Evolutionary conservation across 2,888 invertebrate genomes (phyloP), one percentile per base, ranked within the genome.

Genomic region (Hipparchia sbordonii): DNA sequence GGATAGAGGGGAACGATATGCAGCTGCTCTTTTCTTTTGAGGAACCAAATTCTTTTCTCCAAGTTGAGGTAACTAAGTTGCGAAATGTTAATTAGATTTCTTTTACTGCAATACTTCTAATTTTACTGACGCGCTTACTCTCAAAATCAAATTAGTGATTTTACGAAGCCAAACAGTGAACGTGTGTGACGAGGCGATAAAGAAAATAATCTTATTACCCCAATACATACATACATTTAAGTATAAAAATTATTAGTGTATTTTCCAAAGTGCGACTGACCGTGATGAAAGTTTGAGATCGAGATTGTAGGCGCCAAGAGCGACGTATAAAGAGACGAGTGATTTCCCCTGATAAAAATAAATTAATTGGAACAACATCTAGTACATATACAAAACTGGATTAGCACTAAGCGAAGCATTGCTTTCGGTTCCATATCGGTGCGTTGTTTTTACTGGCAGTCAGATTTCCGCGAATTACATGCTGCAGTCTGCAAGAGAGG

Each of bases 21-120:
- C 93, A 93, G 93, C 93, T 93, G 93, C 90, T 91, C 89, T 87
- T 90, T 90, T 87, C 87, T 88, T 87, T 87, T 83, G 81, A 78
- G 84, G 80, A 76, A 75, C 74, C 75, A 82, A 82, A 85, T 86
- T 86, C 81, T 85, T 88, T 79, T 84, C 83, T 83, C 78, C 78
- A 73, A 73, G 79, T 82, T 79, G 81, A 86, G 85, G 84, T 85
- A 84, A 85, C 80, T 86, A 81, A 82, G 85, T 88, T 85, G 87
- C 87, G 73, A 87, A 89, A 86, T 83, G 76, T 39, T 73, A 69
- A 54, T 46, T 67, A 23, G 56, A 62, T 33, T 66, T 60, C 33
- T 67, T 12, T 56, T 51, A 66, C 63, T 51, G 62, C 45, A 33
- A 70, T n/a, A 13, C 67, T 73, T 74, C 60, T 45, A 23, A 48